These are phyloP conservation scores for Antechinus stuartii DNA, from an alignment of 2,113 vertebrate species.

Conservation along the genomic window DNA sequence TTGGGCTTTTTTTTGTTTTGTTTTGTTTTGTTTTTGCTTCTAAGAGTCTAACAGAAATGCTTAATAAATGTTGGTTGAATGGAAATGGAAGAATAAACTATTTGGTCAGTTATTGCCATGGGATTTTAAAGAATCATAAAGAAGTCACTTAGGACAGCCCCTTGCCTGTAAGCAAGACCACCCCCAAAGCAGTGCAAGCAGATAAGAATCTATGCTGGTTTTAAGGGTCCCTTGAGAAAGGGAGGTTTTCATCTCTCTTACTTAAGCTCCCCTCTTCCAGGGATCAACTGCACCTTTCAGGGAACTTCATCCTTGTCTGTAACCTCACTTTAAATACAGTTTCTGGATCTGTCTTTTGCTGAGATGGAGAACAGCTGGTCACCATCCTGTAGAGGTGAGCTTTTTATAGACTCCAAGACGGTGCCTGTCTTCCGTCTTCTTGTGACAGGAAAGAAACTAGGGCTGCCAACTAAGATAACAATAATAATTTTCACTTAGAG, in stretches of 20 bases:
- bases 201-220: slow-evolving; percentile 25
- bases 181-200: neutral
- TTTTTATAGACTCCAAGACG: slow-evolving; percentile 63
- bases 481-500: slow-evolving; percentile 73
- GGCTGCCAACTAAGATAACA: slow-evolving; percentile 71
- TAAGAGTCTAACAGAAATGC: neutral
- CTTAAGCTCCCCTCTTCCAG: slow-evolving; percentile 4
- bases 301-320: slow-evolving; percentile 14
- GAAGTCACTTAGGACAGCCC: neutral
- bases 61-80: neutral
- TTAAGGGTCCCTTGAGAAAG: slow-evolving; percentile 53
- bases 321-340: neutral
- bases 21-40: neutral
- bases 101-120: neutral
- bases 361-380: slow-evolving; percentile 69
- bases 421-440: slow-evolving; percentile 71
- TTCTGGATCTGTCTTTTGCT: slow-evolving; percentile 31
- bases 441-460: slow-evolving; percentile 64
- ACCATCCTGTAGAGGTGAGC: slow-evolving; percentile 65
- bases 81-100: neutral
- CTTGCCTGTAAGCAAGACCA: neutral
- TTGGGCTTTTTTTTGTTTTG: too few species aligned
- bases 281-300: neutral
- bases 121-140: neutral
- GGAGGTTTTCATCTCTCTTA: slow-evolving; percentile 42